These are phyloP conservation scores for Oenanthe melanoleuca DNA, from an alignment of 2,113 vertebrate genomes.

Conservation along the genomic window DNA sequence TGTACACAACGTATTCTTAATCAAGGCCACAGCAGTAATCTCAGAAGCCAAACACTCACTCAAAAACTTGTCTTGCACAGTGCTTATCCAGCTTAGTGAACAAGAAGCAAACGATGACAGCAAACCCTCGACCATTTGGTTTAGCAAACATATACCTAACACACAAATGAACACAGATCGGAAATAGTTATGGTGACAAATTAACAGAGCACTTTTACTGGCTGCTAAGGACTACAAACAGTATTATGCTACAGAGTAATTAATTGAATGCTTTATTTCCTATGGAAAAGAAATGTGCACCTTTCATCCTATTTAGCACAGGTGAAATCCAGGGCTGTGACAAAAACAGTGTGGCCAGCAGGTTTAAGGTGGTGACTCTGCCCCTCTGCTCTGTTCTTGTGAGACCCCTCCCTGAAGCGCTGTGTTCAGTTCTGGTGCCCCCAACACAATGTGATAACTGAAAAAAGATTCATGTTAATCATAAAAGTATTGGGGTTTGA, in stretches of 20 bases:
- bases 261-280: accelerated
- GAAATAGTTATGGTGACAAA: not conserved
- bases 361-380: no score
- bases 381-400: no score
- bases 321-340: not conserved
- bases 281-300: accelerated
- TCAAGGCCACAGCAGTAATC: accelerated
- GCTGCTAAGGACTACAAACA: not conserved
- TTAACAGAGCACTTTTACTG: not conserved
- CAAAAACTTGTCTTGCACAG: constrained; percentile 66
- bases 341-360: not conserved
- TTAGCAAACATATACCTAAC: constrained; percentile 84
- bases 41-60: constrained; percentile 60
- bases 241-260: accelerated
- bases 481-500: no score
- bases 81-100: constrained; percentile 78
- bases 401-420: no score
- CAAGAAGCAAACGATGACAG: constrained; percentile 77
- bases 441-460: no score
- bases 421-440: no score
- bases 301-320: not conserved
- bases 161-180: not conserved
- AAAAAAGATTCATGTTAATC: no score
- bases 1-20: not conserved
- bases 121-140: constrained; percentile 78